These are phyloP conservation scores for Meganola albula DNA, from an alignment of 2,888 invertebrate genomes.

Conservation along the genomic window DNA sequence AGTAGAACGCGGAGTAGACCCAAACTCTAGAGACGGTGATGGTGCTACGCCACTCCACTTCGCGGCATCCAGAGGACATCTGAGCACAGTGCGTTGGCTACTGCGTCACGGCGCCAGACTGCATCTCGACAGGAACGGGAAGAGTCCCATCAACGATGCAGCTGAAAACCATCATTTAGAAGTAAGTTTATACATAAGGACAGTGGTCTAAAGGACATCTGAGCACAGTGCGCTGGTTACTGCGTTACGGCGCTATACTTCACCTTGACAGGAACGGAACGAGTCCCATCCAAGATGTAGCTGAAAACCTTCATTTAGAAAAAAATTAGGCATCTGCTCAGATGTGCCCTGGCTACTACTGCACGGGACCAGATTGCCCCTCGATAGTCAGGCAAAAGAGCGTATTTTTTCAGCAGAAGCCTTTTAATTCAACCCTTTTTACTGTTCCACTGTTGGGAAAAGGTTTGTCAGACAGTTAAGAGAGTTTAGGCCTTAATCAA, in stretches of 20 bases:
- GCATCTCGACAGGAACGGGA: constrained; percentile 90
- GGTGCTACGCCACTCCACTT: constrained; percentile 94
- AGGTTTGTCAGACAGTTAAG: too few species aligned
- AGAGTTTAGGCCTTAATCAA: too few species aligned
- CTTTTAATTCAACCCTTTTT: too few species aligned
- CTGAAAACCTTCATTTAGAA: constrained; percentile 93
- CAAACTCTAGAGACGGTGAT: constrained; percentile 90
- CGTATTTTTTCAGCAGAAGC: too few species aligned
- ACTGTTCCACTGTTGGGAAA: too few species aligned
- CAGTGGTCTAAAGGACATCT: constrained; percentile 89
- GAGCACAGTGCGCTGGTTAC: constrained; percentile 88
- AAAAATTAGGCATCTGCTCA: constrained; percentile 84
- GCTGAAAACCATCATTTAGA: constrained; percentile 94
- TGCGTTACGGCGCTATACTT: constrained; percentile 88
- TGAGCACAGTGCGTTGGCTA: constrained; percentile 89
- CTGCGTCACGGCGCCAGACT: constrained; percentile 89
- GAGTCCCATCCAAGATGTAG: constrained; percentile 93
- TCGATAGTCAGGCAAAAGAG: constrained; percentile 93
- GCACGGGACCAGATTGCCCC: constrained; percentile 87
- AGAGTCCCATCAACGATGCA: constrained; percentile 94
- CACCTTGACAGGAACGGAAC: constrained; percentile 91
- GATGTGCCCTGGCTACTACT: constrained; percentile 90
- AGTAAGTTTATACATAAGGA: too few species aligned
- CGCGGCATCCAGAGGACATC: constrained; percentile 90
- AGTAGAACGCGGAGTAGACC: constrained; percentile 89